phyloP scores from a whole-genome alignment of 2,888 invertebrate genomes.

The Trachelus troglodyta region DNA sequence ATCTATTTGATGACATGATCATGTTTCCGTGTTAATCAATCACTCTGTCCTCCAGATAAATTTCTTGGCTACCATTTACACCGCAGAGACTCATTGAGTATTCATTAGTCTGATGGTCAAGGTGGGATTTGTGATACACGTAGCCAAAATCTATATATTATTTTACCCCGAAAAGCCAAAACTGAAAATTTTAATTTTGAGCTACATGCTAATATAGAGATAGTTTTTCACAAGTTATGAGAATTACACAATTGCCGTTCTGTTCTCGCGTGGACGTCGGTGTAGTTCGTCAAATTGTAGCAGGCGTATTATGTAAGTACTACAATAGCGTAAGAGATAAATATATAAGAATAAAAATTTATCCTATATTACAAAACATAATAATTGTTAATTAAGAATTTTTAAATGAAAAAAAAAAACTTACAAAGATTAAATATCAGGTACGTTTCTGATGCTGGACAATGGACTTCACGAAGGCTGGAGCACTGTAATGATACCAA shows the following conservation, averaged over 20 bases:
- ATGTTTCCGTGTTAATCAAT: background rate
- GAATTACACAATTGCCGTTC: background rate
- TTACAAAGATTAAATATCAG: background rate
- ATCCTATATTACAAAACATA: background rate
- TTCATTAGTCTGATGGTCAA: background rate
- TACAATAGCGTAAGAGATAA: background rate
- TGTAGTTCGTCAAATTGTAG: background rate
- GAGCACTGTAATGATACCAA: slow-evolving; percentile 59
- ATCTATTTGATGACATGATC: background rate
- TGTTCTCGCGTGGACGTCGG: background rate
- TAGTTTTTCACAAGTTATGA: background rate
- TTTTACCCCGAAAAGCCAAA: background rate
- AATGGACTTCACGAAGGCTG: slow-evolving; percentile 63
- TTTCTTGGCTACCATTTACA: background rate
- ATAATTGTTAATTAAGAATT: background rate
- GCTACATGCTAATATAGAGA: background rate
- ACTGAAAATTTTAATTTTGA: background rate
- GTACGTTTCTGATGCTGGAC: slow-evolving; percentile 52
- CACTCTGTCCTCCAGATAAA: background rate
- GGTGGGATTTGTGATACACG: background rate
- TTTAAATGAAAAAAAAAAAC: too few species aligned
- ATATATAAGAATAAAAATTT: background rate
- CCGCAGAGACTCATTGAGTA: background rate
- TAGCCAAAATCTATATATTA: background rate
- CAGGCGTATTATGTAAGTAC: background rate